Evolutionary conservation across 2,113 vertebrate genomes (phyloP).

Genomic region (Thymallus thymallus): DNA sequence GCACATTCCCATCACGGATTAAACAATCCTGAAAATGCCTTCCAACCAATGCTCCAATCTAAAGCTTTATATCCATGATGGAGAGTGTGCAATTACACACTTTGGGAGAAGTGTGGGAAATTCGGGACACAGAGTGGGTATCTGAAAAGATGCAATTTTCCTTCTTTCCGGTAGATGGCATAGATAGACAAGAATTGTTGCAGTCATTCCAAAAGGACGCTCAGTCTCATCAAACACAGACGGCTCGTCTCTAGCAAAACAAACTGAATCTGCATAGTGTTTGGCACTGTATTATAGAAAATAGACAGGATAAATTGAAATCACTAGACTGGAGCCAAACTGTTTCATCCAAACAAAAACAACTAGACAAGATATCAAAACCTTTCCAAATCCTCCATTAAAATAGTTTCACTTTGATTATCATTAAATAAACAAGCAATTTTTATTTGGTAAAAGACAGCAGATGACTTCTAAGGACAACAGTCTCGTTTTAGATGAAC

Average conservation of each 20-base stretch:
- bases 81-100: no score
- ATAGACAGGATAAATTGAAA: no score
- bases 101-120: neutral
- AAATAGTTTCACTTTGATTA: constrained; percentile 5
- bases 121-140: neutral
- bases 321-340: no score
- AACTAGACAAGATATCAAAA: no score
- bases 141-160: neutral
- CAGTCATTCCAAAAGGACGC: neutral
- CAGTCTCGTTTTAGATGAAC: constrained; percentile 3
- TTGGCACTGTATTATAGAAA: neutral
- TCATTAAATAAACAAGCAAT: constrained; percentile 2
- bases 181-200: neutral
- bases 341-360: no score
- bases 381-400: no score
- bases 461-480: neutral
- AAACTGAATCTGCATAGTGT: neutral
- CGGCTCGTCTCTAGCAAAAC: neutral
- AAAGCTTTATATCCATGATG: no score
- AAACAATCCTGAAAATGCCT: no score
- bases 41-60: no score
- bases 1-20: no score
- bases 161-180: neutral
- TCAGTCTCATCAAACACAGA: neutral
- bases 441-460: neutral